Percentiles rank a stretch among this genome's conserved stretches.
Evolutionary conservation across 2,113 vertebrate species (phyloP).

Genomic region (Tyto alba): DNA sequence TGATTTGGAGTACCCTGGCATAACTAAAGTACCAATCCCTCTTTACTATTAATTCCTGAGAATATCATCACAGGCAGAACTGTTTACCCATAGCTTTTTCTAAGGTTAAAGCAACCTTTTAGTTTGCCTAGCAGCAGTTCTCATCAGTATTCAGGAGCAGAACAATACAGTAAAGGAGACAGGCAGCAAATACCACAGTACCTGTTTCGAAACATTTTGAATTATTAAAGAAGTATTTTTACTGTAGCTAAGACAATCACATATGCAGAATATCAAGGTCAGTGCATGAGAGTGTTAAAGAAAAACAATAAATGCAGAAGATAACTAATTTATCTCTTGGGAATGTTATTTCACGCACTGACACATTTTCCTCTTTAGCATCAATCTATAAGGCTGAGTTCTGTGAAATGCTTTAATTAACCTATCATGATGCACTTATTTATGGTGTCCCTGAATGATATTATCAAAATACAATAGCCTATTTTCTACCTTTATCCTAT

Average conservation of each 20-base stretch:
- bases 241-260: neutral
- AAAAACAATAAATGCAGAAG: neutral
- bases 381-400: neutral
- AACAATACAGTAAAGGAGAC: neutral
- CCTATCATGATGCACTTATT: neutral
- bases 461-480: neutral
- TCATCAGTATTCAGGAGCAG: neutral
- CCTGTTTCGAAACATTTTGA: neutral
- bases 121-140: neutral
- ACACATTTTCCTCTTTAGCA: conserved; percentile 9
- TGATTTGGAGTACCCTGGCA: neutral
- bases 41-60: neutral
- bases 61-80: neutral
- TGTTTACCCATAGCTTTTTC: neutral
- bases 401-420: conserved; percentile 35
- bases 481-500: neutral
- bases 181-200: neutral
- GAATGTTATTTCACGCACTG: conserved; percentile 10
- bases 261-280: neutral
- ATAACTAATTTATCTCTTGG: neutral
- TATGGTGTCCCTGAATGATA: neutral
- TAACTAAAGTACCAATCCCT: neutral
- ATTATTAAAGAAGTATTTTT: conserved; percentile 11
- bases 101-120: neutral
- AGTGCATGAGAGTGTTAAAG: neutral